Evolutionary conservation across 92 coral and sea anemone species (phyloP), one percentile per base, ranked within the genome.

Genomic region (Hydrozoanthus gracilis): DNA sequence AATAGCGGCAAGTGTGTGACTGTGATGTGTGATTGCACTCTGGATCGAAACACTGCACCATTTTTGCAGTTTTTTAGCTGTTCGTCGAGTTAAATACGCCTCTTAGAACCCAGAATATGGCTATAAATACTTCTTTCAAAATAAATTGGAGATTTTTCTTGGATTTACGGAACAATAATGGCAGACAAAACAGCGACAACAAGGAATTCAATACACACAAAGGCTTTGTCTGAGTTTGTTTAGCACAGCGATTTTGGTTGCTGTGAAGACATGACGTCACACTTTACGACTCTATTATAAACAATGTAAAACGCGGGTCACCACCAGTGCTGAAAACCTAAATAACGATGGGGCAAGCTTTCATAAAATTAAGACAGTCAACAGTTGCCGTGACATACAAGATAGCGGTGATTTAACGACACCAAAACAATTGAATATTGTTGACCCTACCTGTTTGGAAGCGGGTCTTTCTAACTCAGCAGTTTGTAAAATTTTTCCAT

Each of bases 1-100:
- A 70, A 45, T 8, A 70, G 5, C 75, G 50, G 6, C 75, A 70
- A 44, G 50, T 70, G 12, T 70, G 76, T 71, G 76, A 71, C 50
- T 71, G 51, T 11, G 76, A 71, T 20, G 76, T 71, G 76, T 71
- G 76, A 16, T 71, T 71, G 7, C 76, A 71, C 72, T 67, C 72
- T 0, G 45, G 72, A 16, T 6, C 72, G 72, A 67, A 67, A 6
- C 72, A 67, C 47, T 70, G 75, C 45, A 39, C 50, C 75, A 70
- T 70, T 56, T 56, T 4, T 10, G 15, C 62, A 56, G 62, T 2
- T 12, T 7, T 56, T 10, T 56, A 10, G 11, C 62, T 67, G 72
- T 67, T 13, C 75, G 4, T 70, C 50, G 65, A 58, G 65, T 58
- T 58, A 14, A 58, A 58, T 58, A 58, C 65, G 13, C 65, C 65